A percentile compares a stretch with the other conserved stretches of the same genome.
These are phyloP conservation scores for Pterocles orientalis DNA, from an alignment of 2,113 vertebrate genomes.

Conservation along the genomic window DNA sequence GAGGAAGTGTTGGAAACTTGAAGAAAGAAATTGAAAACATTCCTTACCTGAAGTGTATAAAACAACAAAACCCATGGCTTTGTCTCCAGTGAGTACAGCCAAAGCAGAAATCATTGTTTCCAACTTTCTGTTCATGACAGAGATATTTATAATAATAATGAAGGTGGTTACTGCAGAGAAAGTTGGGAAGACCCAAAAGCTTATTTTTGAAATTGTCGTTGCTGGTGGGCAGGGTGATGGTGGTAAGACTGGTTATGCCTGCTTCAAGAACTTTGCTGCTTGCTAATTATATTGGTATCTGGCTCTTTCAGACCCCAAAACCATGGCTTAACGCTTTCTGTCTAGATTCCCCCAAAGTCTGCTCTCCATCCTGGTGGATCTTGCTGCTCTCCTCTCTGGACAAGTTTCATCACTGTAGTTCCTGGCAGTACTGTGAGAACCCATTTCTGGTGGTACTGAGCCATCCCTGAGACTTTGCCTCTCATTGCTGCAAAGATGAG, in stretches of 20 bases:
- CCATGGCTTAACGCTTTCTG: background rate
- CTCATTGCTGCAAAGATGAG: background rate
- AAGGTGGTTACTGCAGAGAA: background rate
- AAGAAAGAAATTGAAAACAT: background rate
- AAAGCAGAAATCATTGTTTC: background rate
- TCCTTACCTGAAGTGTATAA: background rate
- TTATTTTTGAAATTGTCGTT: background rate
- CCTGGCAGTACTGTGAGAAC: background rate
- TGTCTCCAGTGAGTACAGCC: background rate
- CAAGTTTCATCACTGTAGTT: background rate
- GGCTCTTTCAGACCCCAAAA: background rate
- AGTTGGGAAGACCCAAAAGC: background rate
- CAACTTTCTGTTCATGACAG: background rate
- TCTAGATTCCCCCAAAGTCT: background rate
- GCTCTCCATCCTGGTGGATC: background rate
- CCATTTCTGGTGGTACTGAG: background rate
- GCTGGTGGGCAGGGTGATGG: background rate
- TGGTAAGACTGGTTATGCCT: background rate
- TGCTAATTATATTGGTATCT: background rate
- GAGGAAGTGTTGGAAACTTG: background rate
- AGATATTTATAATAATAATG: background rate
- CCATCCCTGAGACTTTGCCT: background rate
- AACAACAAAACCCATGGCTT: background rate
- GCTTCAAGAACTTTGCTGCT: background rate
- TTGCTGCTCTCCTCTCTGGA: background rate